These are phyloP conservation scores for Salarias fasciatus DNA, from an alignment of 2,797 vertebrate species.

Conservation along the genomic window DNA sequence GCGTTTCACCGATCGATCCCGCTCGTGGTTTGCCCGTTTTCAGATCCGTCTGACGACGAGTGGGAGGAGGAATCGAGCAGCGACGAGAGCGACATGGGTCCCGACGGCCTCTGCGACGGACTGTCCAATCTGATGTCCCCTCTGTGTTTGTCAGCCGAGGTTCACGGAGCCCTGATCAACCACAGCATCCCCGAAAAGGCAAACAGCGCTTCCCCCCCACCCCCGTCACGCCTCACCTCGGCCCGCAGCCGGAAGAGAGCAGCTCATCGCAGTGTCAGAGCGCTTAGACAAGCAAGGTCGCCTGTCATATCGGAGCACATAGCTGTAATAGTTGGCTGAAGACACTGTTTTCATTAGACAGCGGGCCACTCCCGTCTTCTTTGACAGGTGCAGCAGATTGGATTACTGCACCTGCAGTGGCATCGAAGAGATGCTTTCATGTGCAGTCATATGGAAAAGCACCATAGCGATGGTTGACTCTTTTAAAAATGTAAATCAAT, in stretches of 20 bases:
- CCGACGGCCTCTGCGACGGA: constrained; percentile 85
- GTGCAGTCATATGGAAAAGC: too few relatives aligned
- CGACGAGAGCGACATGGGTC: constrained; percentile 91
- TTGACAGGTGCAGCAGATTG: background rate
- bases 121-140: constrained; percentile 86
- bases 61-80: constrained; percentile 97
- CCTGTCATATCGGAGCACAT: constrained; percentile 9
- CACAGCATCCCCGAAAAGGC: constrained; percentile 93
- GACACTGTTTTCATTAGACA: constrained; percentile 2
- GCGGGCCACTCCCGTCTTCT: background rate
- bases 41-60: constrained; percentile 93
- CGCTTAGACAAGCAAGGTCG: background rate
- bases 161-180: constrained; percentile 88
- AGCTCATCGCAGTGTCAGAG: background rate
- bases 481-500: background rate
- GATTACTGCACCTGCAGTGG: background rate
- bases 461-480: too few relatives aligned
- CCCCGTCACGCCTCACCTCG: background rate
- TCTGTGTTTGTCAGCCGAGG: constrained; percentile 93
- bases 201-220: constrained; percentile 14
- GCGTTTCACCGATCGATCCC: background rate
- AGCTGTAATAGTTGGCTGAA: background rate
- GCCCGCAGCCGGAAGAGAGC: too few relatives aligned
- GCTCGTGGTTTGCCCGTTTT: constrained; percentile 4
- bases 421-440: background rate